Evolutionary conservation across 1,140 invertebrate genomes (phyloP).

Genomic region (Drosophila lowei): DNA sequence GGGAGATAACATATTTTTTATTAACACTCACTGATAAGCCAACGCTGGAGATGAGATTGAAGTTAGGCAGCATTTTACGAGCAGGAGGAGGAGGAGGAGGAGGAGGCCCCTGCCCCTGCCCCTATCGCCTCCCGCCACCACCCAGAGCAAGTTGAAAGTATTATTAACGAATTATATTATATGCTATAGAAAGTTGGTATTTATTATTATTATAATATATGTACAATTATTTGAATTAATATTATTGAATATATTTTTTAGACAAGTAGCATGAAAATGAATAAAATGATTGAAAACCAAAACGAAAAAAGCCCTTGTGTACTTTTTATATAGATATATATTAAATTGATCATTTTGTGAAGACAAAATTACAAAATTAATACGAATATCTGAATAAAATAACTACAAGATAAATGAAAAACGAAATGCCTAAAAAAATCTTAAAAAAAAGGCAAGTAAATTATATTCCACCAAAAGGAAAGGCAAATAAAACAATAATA

Average conservation of each 20-base stretch:
- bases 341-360: too few species aligned
- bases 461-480: constrained; percentile 1
- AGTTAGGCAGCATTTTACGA: constrained; percentile 59
- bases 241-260: constrained; percentile 81
- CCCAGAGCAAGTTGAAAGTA: constrained; percentile 66
- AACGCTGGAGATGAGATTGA: constrained; percentile 20
- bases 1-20: constrained; percentile 70
- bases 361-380: too few species aligned
- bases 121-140: neutral
- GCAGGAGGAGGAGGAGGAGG: constrained; percentile 9
- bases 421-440: neutral
- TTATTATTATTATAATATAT: constrained; percentile 68
- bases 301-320: constrained; percentile 18
- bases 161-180: constrained; percentile 76
- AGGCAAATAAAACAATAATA: neutral
- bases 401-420: constrained; percentile 4
- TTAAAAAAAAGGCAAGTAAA: neutral
- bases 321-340: too few species aligned
- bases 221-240: constrained; percentile 76
- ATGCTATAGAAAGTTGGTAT: constrained; percentile 79
- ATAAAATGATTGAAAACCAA: constrained; percentile 55
- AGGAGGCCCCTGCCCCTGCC: too few species aligned
- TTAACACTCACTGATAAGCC: constrained; percentile 61
- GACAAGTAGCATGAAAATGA: constrained; percentile 70
- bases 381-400: too few species aligned